Evolutionary conservation across 1,140 invertebrate species (phyloP).

Genomic region (Heliconius congener): DNA sequence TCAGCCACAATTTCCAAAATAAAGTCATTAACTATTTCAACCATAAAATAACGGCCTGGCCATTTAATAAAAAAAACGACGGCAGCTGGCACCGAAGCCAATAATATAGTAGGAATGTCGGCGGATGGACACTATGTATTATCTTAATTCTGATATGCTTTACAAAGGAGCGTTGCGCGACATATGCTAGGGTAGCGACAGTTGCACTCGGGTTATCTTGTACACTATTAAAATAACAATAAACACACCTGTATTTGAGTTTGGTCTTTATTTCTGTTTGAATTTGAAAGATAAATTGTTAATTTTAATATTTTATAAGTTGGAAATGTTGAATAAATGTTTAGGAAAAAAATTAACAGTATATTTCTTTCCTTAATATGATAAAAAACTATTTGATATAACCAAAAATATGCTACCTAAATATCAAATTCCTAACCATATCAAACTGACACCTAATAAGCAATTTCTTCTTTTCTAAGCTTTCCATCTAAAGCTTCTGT

Average conservation of each 20-base stretch:
- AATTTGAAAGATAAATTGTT: background rate
- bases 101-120: constrained; percentile 71
- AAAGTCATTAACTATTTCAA: constrained; percentile 70
- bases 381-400: too few species aligned
- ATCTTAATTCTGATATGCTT: constrained; percentile 77
- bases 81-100: constrained; percentile 64
- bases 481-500: too few species aligned
- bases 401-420: too few species aligned
- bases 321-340: background rate
- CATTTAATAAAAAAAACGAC: constrained; percentile 61
- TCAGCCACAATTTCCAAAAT: constrained; percentile 36
- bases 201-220: constrained; percentile 25
- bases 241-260: constrained; percentile 18
- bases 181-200: constrained; percentile 54
- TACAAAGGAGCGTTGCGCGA: constrained; percentile 75
- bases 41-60: constrained; percentile 62
- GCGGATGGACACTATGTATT: constrained; percentile 70
- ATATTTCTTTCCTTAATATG: too few species aligned
- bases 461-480: too few species aligned
- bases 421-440: too few species aligned
- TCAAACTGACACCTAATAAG: too few species aligned
- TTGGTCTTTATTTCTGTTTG: background rate
- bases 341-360: background rate
- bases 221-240: constrained; percentile 15
- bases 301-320: background rate